Evolutionary conservation across 2,113 vertebrate species (phyloP).

Genomic region (Oncorhynchus gorbuscha): DNA sequence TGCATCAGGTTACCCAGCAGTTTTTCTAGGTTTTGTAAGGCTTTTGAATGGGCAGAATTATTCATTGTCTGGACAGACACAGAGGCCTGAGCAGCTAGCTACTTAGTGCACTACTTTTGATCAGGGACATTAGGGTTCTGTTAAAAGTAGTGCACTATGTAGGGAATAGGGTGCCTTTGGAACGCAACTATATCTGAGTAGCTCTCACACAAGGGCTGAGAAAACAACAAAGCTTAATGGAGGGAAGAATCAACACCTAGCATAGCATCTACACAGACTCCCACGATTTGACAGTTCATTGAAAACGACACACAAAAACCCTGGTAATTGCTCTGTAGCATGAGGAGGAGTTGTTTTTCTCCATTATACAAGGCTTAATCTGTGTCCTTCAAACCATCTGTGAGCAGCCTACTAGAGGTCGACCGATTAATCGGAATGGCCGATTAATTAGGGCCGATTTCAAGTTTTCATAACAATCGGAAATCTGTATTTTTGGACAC

Average conservation of each 20-base stretch:
- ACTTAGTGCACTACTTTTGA: not conserved
- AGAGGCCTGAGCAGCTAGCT: not conserved
- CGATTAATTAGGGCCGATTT: too few species aligned
- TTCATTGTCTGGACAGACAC: constrained; percentile 51
- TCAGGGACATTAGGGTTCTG: not conserved
- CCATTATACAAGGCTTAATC: too few species aligned
- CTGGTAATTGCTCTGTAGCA: not conserved
- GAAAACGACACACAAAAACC: not conserved
- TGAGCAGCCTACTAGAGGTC: too few species aligned
- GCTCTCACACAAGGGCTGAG: not conserved
- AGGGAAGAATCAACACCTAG: not conserved
- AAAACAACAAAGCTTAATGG: not conserved
- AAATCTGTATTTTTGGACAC: too few species aligned
- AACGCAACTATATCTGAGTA: not conserved
- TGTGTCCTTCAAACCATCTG: too few species aligned
- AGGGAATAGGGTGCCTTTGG: not conserved
- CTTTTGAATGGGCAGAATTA: constrained; percentile 65
- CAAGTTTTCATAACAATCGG: too few species aligned
- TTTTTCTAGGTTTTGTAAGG: constrained; percentile 50
- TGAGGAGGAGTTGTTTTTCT: too few species aligned
- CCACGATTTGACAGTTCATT: not conserved
- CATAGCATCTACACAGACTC: not conserved
- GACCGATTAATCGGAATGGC: too few species aligned
- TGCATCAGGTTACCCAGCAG: constrained; percentile 59
- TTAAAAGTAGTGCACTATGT: not conserved